phyloP scores from a whole-genome alignment of 2,888 invertebrate species.

The Aphelenchoides bicaudatus region DNA sequence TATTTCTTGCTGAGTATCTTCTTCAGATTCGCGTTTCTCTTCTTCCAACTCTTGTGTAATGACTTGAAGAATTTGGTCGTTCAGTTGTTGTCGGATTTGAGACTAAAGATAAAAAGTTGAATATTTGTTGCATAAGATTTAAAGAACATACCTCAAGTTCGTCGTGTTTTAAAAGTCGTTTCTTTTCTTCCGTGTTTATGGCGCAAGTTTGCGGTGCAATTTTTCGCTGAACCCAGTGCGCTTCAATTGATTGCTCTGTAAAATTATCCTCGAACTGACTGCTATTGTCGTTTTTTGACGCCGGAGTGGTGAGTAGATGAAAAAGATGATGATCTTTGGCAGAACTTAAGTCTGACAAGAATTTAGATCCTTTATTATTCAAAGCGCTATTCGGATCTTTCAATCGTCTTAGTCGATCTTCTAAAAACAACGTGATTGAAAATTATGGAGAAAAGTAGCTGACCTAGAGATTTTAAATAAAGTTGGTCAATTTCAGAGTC shows the following conservation, averaged over 20 bases:
- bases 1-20: no score
- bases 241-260: conserved; percentile 25
- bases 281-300: not conserved
- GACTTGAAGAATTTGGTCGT: not conserved
- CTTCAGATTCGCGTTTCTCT: conserved; percentile 4
- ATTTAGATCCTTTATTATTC: conserved; percentile 4
- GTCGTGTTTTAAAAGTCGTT: conserved; percentile 32
- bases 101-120: not conserved
- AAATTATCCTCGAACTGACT: not conserved
- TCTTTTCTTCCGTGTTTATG: conserved; percentile 24
- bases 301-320: conserved; percentile 14
- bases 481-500: conserved; percentile 17
- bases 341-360: conserved; percentile 4
- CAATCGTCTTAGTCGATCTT: conserved; percentile 24
- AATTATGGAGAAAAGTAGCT: conserved; percentile 6
- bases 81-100: conserved; percentile 12
- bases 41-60: conserved; percentile 8
- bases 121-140: not conserved
- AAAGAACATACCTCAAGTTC: conserved; percentile 23
- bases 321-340: conserved; percentile 25
- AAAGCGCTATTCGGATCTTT: conserved; percentile 23
- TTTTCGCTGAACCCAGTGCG: conserved; percentile 36
- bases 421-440: conserved; percentile 1
- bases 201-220: conserved; percentile 34
- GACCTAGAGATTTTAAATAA: conserved; percentile 20